Percentiles rank a stretch among this genome's conserved stretches.
Conservation (phyloP, 2,113 vertebrate genomes). For the Ariopsis seemanni region DNA sequence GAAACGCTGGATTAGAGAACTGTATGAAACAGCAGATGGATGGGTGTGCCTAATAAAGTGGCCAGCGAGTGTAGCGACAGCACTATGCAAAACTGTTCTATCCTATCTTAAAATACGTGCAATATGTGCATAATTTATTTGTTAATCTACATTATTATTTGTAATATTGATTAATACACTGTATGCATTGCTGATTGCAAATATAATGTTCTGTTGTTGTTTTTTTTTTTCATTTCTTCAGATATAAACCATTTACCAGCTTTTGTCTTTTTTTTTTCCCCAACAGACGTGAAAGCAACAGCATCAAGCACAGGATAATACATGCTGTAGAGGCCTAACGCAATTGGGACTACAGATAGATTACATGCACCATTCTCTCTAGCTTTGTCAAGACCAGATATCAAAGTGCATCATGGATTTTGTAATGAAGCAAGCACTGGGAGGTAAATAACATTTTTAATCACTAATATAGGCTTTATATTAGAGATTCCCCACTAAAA, state of each 20-base stretch:
- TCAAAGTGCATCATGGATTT: conserved; percentile 81
- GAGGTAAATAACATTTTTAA: conserved; percentile 73
- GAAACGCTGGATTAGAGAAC: no score
- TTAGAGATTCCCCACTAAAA: background rate
- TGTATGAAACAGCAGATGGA: no score
- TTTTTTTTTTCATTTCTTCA: no score
- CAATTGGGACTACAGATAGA: conserved; percentile 44
- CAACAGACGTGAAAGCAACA: conserved; percentile 34
- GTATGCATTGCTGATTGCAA: background rate
- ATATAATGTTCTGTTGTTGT: background rate
- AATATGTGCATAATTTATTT: background rate
- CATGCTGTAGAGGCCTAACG: conserved; percentile 35
- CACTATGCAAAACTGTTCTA: background rate
- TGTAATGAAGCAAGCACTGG: conserved; percentile 92
- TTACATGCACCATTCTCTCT: conserved; percentile 63
- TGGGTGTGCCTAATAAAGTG: no score
- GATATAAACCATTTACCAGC: background rate
- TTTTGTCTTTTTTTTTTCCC: background rate
- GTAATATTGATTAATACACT: background rate
- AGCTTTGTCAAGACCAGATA: conserved; percentile 57
- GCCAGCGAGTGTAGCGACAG: background rate
- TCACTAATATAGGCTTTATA: background rate
- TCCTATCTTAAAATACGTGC: background rate
- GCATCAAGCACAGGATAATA: conserved; percentile 28
- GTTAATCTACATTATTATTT: background rate